A percentile compares a stretch with the other conserved stretches of the same genome.
These are phyloP conservation scores for Anguilla japonica DNA, from an alignment of 2,113 vertebrate species.

Conservation along the genomic window DNA sequence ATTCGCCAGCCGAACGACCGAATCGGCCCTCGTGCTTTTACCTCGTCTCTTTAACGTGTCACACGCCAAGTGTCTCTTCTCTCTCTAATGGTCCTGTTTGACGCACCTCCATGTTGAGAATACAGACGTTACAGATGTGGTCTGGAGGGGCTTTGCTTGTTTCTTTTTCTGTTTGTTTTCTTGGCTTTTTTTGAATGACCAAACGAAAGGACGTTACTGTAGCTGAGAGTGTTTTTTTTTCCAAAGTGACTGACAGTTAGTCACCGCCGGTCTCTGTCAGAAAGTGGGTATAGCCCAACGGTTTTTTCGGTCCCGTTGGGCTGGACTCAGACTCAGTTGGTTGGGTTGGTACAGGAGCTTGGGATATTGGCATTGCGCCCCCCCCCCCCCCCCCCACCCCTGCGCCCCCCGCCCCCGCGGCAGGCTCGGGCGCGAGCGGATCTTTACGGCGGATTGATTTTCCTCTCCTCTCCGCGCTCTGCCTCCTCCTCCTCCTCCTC, in stretches of 20 bases:
- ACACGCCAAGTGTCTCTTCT: too few relatives aligned
- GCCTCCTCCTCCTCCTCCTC: constrained; percentile 47
- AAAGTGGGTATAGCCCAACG: constrained; percentile 12
- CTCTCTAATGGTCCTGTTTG: too few relatives aligned
- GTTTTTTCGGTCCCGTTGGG: constrained; percentile 12
- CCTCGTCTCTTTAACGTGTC: too few relatives aligned
- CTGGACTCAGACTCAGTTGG: background rate
- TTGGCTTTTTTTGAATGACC: too few relatives aligned
- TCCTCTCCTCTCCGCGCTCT: constrained; percentile 76
- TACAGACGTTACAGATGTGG: too few relatives aligned
- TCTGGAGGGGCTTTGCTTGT: too few relatives aligned
- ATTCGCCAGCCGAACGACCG: too few relatives aligned
- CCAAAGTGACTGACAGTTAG: background rate
- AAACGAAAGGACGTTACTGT: background rate
- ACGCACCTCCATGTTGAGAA: too few relatives aligned
- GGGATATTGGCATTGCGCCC: constrained; percentile 41
- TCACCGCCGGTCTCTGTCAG: background rate
- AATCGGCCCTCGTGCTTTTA: too few relatives aligned
- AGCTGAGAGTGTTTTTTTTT: background rate
- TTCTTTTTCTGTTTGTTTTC: too few relatives aligned
- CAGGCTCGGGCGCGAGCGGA: constrained; percentile 39
- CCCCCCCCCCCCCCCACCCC: constrained; percentile 23
- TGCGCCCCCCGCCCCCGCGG: background rate
- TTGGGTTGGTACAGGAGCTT: constrained; percentile 25
- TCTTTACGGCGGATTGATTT: constrained; percentile 85